Percentiles rank a stretch among this genome's conserved stretches.
Evolutionary conservation across 1,140 invertebrate species (phyloP).

Genomic region (Neomicropteryx cornuta): DNA sequence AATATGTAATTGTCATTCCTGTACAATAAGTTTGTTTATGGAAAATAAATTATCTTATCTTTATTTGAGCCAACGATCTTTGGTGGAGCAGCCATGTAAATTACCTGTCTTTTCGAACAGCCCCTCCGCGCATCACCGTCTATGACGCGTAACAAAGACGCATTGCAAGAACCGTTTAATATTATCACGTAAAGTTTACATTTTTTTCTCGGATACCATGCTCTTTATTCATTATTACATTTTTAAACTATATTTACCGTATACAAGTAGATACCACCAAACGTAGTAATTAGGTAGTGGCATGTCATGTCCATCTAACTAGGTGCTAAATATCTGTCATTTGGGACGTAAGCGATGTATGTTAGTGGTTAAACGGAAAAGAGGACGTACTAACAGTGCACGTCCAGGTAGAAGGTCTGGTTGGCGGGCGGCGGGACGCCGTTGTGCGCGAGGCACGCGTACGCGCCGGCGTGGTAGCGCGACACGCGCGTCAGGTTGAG

Average conservation of each 20-base stretch:
- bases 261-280: too few species aligned
- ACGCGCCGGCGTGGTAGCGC: conserved; percentile 76
- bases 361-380: neutral
- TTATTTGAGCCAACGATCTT: too few species aligned
- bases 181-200: too few species aligned
- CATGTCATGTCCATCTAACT: neutral
- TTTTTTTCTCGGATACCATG: too few species aligned
- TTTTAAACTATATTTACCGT: neutral
- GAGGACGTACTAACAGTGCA: conserved; percentile 66
- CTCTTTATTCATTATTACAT: neutral
- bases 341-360: neutral
- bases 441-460: conserved; percentile 79
- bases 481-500: conserved; percentile 74
- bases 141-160: too few species aligned
- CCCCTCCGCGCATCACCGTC: too few species aligned
- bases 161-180: too few species aligned
- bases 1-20: too few species aligned
- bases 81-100: conserved; percentile 8
- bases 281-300: too few species aligned
- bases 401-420: conserved; percentile 71
- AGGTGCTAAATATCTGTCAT: neutral
- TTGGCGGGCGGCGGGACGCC: conserved; percentile 73
- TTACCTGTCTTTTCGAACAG: neutral
- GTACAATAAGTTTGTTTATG: too few species aligned
- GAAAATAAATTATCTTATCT: too few species aligned